These are phyloP conservation scores for Cheilinus undulatus DNA, from an alignment of 2,113 vertebrate genomes.

Conservation along the genomic window DNA sequence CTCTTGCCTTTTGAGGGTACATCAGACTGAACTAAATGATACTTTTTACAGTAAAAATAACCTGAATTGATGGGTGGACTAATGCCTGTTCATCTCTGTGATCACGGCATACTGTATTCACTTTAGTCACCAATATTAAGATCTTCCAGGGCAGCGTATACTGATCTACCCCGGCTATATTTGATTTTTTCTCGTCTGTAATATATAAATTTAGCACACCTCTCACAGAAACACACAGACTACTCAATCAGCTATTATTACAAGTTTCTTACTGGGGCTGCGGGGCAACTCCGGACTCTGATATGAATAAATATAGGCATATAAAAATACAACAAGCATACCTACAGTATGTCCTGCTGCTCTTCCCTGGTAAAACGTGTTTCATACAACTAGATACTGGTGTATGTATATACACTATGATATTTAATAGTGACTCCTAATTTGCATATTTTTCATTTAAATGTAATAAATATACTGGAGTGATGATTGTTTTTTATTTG, in stretches of 20 bases:
- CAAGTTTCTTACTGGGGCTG: slow-evolving; percentile 48
- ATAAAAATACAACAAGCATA: slow-evolving; percentile 80
- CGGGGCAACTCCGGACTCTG: slow-evolving; percentile 60
- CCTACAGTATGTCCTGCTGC: slow-evolving; percentile 73
- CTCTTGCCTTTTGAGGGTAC: not conserved
- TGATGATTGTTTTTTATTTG: slow-evolving; percentile 74
- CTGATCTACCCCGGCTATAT: slow-evolving; percentile 20
- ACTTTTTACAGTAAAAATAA: slow-evolving; percentile 35
- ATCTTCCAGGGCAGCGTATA: slow-evolving; percentile 37
- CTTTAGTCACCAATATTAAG: slow-evolving; percentile 14
- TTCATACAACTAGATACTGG: slow-evolving; percentile 72
- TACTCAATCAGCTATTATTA: slow-evolving; percentile 49
- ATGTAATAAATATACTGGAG: slow-evolving; percentile 74
- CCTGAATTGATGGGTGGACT: slow-evolving; percentile 17
- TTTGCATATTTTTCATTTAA: slow-evolving; percentile 79
- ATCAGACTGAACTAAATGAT: slow-evolving; percentile 11
- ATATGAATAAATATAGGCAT: slow-evolving; percentile 68
- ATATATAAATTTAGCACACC: slow-evolving; percentile 56
- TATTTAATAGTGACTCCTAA: slow-evolving; percentile 74
- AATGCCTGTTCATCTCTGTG: slow-evolving; percentile 41
- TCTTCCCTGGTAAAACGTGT: slow-evolving; percentile 72
- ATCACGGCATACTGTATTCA: slow-evolving; percentile 40
- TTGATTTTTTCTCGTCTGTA: slow-evolving; percentile 36
- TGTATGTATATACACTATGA: slow-evolving; percentile 74
- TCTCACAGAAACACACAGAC: slow-evolving; percentile 67